Conservation (phyloP, 2,113 vertebrate species). For the Uropsilus gracilis region DNA sequence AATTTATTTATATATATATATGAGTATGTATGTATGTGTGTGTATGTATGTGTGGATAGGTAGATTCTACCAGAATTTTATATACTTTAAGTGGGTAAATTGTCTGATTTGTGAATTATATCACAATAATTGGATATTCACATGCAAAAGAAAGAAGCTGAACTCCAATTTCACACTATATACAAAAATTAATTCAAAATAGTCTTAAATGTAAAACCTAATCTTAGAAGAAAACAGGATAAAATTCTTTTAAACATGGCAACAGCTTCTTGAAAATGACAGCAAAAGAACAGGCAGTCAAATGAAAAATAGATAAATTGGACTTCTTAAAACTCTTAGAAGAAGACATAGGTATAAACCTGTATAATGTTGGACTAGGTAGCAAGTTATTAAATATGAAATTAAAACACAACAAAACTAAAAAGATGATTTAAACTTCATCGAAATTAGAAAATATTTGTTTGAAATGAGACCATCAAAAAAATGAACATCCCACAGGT, state of each 20-base stretch:
- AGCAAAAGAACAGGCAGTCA: too few relatives aligned
- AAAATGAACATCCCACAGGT: neutral
- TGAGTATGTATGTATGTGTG: too few relatives aligned
- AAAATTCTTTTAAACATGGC: too few relatives aligned
- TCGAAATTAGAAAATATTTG: neutral
- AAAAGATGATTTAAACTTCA: neutral
- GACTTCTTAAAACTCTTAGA: neutral
- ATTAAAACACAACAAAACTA: neutral
- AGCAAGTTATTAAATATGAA: neutral
- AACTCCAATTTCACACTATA: neutral
- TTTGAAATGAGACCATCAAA: neutral
- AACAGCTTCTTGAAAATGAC: too few relatives aligned
- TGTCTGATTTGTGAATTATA: neutral
- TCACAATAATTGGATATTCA: neutral
- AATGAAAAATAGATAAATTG: too few relatives aligned
- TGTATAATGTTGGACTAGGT: neutral
- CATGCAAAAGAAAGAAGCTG: neutral
- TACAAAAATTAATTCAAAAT: neutral
- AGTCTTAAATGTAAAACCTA: neutral
- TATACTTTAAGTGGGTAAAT: neutral
- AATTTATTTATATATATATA: too few relatives aligned
- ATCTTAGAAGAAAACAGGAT: too few relatives aligned
- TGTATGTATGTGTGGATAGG: too few relatives aligned
- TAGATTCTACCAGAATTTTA: neutral
- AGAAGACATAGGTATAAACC: neutral